Percentiles rank a stretch among this genome's conserved stretches.
Evolutionary conservation across 2,797 vertebrate species (phyloP).

Genomic region (Hippocampus kuda): DNA sequence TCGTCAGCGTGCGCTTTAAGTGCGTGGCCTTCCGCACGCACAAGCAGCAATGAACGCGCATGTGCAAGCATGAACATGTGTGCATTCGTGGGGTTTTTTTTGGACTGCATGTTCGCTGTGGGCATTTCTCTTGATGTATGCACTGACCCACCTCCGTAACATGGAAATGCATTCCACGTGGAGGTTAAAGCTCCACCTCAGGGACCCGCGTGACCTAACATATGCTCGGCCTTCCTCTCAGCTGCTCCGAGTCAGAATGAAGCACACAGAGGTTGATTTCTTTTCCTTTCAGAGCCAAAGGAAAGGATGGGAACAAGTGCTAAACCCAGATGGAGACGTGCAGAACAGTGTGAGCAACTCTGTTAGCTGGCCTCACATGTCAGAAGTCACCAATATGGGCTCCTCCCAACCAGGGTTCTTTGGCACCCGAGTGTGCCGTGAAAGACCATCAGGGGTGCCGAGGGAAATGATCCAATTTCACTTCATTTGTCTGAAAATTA

Average conservation of each 20-base stretch:
- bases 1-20: neutral
- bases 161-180: constrained; percentile 38
- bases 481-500: neutral
- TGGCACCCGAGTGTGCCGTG: neutral
- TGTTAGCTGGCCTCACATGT: constrained; percentile 18
- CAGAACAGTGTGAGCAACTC: constrained; percentile 6
- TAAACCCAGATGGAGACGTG: constrained; percentile 1
- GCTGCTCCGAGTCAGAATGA: constrained; percentile 30
- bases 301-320: constrained; percentile 47
- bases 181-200: constrained; percentile 35
- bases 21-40: constrained; percentile 2
- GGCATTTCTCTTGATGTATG: constrained; percentile 10
- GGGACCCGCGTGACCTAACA: constrained; percentile 37
- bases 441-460: neutral
- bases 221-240: constrained; percentile 33
- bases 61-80: constrained; percentile 12
- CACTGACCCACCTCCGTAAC: constrained; percentile 42
- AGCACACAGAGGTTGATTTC: constrained; percentile 29
- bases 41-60: neutral
- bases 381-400: constrained; percentile 1
- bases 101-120: constrained; percentile 11
- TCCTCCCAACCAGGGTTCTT: neutral
- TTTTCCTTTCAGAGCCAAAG: constrained; percentile 36
- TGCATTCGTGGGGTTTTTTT: constrained; percentile 21
- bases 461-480: neutral